Evolutionary conservation across 2,797 vertebrate species (phyloP).

Genomic region (Nyctalus aviator): DNA sequence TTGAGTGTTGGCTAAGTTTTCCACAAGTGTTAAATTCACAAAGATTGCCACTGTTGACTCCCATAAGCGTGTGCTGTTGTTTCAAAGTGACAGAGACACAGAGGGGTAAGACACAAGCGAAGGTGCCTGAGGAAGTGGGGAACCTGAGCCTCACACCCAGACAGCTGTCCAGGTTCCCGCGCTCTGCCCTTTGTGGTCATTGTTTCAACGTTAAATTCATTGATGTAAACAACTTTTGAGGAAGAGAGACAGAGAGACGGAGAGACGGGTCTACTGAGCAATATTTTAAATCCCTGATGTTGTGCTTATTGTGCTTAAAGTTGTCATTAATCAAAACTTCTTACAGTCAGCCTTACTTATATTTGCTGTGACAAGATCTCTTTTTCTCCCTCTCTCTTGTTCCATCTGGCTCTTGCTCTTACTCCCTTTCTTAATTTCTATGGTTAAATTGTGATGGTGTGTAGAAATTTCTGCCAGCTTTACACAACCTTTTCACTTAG

Average conservation of each 20-base stretch:
- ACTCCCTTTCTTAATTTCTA: background rate
- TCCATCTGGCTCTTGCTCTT: background rate
- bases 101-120: background rate
- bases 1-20: background rate
- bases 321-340: background rate
- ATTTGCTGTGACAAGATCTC: background rate
- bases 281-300: background rate
- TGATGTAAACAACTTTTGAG: background rate
- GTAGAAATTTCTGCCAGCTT: conserved; percentile 6
- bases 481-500: background rate
- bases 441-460: background rate
- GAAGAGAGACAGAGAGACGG: background rate
- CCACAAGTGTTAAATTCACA: background rate
- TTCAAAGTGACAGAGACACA: background rate
- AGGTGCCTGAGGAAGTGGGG: background rate
- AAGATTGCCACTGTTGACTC: background rate
- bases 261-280: background rate
- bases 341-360: background rate
- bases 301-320: background rate
- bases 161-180: background rate
- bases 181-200: background rate
- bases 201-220: background rate
- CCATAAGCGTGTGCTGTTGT: background rate
- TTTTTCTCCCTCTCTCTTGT: background rate
- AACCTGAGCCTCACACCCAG: background rate